phyloP scores from a whole-genome alignment of 1,140 invertebrate genomes.

The Pomacea maculata region DNA sequence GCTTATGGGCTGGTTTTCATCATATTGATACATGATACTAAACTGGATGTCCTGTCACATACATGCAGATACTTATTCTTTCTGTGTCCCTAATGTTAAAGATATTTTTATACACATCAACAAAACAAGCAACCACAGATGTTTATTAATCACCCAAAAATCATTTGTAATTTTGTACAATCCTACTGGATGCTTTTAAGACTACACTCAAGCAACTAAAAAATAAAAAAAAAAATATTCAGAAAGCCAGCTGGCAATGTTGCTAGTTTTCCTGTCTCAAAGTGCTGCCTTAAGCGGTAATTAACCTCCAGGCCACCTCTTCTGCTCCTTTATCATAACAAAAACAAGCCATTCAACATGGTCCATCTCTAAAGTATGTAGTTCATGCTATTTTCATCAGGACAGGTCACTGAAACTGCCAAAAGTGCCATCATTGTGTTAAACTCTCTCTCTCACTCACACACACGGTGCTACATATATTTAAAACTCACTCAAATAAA shows the following conservation, averaged over 20 bases:
- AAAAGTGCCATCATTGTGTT: not conserved
- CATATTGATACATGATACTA: constrained; percentile 48
- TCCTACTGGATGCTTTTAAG: not conserved
- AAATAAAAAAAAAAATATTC: too few species aligned
- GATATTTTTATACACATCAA: not conserved
- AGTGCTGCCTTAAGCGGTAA: too few species aligned
- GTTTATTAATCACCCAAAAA: not conserved
- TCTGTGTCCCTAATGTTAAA: not conserved
- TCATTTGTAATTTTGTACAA: not conserved
- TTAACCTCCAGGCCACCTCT: too few species aligned
- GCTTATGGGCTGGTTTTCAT: constrained; percentile 25
- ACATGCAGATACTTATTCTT: not conserved
- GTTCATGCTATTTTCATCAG: too few species aligned
- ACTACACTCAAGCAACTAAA: not conserved
- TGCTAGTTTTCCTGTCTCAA: too few species aligned
- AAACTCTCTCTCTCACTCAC: too few species aligned
- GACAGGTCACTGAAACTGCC: not conserved
- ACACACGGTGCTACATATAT: too few species aligned
- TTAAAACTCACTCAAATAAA: too few species aligned
- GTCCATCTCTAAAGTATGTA: too few species aligned
- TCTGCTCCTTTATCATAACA: too few species aligned
- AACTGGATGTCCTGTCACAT: constrained; percentile 58
- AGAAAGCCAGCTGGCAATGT: too few species aligned
- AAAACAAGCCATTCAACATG: too few species aligned
- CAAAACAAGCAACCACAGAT: not conserved